Conservation (phyloP, 2,113 vertebrate genomes). For the Piaya cayana region DNA sequence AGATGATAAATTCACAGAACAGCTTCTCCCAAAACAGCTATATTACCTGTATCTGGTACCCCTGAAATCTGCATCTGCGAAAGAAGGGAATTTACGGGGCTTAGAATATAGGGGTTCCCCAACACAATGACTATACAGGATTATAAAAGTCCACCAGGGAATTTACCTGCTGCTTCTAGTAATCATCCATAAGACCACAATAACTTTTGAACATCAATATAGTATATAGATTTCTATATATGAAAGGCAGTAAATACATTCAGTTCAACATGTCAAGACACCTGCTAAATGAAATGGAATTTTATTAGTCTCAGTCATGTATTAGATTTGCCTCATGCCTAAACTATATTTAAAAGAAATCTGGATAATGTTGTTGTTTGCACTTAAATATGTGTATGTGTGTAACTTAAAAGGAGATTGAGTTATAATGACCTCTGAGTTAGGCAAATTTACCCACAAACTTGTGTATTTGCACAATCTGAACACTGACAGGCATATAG, state of each 20-base stretch:
- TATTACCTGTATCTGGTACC: background rate
- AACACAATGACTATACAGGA: background rate
- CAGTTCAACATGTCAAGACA: background rate
- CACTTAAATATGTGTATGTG: background rate
- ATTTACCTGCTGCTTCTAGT: constrained; percentile 14
- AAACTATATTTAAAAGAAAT: background rate
- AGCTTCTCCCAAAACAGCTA: background rate
- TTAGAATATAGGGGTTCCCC: background rate
- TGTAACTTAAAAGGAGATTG: background rate
- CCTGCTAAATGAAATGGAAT: constrained; percentile 14
- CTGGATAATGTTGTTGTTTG: background rate
- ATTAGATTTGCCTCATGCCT: background rate
- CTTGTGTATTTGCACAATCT: background rate
- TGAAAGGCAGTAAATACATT: background rate
- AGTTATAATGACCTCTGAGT: background rate
- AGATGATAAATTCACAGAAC: background rate
- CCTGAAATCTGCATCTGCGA: background rate
- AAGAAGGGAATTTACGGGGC: background rate
- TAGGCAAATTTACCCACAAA: background rate
- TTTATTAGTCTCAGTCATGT: background rate
- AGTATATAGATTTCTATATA: constrained; percentile 1
- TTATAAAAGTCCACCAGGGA: constrained; percentile 35
- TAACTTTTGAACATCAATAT: constrained; percentile 27
- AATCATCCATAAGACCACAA: constrained; percentile 17
- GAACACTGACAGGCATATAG: background rate